Conservation (phyloP, 2,113 vertebrate genomes). For the mouse (Mus musculus) region GRCm39 chr3:29999501-30000000, state of each 20-base stretch:
- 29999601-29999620: background rate
- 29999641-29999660: slow-evolving; percentile 7
- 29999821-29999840: background rate
- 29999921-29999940: background rate
- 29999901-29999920: background rate
- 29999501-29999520: slow-evolving; percentile 52
- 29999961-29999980: background rate
- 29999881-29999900: background rate
- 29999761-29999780: background rate
- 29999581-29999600: background rate
- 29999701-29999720: slow-evolving; percentile 12
- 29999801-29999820: background rate
- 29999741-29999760: background rate
- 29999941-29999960: background rate
- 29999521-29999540: slow-evolving; percentile 46
- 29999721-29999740: background rate
- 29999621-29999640: background rate
- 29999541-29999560: background rate
- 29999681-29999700: background rate
- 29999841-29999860: background rate
- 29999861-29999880: background rate
- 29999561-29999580: background rate
- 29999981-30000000: background rate
- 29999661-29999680: background rate
- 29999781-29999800: background rate